Percentiles rank a stretch among this genome's conserved stretches.
These are phyloP conservation scores for Dipus sagitta DNA, from an alignment of 2,797 vertebrate species.

Conservation along the genomic window DNA sequence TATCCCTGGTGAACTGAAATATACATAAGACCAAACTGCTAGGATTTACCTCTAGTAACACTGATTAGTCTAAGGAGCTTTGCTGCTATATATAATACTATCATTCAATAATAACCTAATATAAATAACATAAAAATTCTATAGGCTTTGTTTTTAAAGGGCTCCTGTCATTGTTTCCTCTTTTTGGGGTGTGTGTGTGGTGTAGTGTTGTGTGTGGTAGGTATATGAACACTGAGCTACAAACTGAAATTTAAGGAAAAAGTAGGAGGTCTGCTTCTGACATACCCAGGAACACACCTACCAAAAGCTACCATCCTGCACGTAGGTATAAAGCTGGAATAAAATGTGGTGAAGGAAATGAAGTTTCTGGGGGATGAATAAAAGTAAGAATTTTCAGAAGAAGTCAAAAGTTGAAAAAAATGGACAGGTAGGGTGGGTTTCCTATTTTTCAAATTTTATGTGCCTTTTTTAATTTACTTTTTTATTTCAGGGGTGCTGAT, in stretches of 20 bases:
- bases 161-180: not conserved
- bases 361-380: not conserved
- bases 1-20: constrained; percentile 22
- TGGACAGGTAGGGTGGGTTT: not conserved
- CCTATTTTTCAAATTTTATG: not conserved
- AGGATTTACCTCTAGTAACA: not conserved
- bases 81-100: not conserved
- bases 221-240: not conserved
- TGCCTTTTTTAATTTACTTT: not conserved
- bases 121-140: constrained; percentile 23
- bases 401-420: not conserved
- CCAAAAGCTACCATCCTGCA: not conserved
- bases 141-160: constrained; percentile 13
- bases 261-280: constrained; percentile 1
- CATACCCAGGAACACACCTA: not conserved
- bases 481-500: not conserved
- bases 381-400: not conserved
- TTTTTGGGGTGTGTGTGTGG: too few species aligned
- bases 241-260: constrained; percentile 47
- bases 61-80: constrained; percentile 4
- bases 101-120: too few species aligned
- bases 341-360: not conserved
- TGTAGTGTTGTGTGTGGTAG: too few species aligned
- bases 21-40: not conserved
- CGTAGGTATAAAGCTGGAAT: not conserved